These are phyloP conservation scores for Tethea ocularis DNA, from an alignment of 2,888 invertebrate species.

Conservation along the genomic window DNA sequence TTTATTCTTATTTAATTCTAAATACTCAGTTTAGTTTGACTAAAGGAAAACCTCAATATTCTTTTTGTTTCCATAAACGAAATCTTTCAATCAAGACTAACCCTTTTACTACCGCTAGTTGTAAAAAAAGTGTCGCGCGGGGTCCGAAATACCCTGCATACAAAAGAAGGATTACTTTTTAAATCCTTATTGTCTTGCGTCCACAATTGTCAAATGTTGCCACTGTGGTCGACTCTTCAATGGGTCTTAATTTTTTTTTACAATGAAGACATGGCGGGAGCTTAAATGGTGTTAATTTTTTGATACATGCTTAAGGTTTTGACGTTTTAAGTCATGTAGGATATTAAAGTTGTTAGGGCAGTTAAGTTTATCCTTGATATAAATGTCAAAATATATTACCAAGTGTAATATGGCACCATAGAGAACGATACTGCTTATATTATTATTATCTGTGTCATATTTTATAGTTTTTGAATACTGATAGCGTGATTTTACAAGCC, in stretches of 20 bases:
- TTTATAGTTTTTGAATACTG: too few species aligned
- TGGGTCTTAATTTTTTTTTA: slow-evolving; percentile 29
- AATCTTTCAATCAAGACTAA: slow-evolving; percentile 27
- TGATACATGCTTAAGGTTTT: background rate
- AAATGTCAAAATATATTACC: background rate
- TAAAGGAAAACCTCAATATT: too few species aligned
- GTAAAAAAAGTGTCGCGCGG: slow-evolving; percentile 28
- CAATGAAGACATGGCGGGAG: slow-evolving; percentile 8
- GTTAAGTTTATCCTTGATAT: background rate
- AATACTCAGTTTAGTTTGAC: too few species aligned
- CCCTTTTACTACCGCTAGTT: slow-evolving; percentile 26
- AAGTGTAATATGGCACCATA: too few species aligned
- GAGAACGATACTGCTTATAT: too few species aligned
- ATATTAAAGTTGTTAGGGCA: slow-evolving; percentile 9
- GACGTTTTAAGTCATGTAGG: background rate
- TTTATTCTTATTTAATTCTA: too few species aligned
- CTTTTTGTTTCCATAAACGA: background rate
- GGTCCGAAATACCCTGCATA: slow-evolving; percentile 29
- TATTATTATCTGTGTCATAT: too few species aligned
- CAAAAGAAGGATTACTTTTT: slow-evolving; percentile 50
- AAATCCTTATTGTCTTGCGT: slow-evolving; percentile 42
- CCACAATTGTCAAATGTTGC: slow-evolving; percentile 38
- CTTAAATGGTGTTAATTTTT: slow-evolving; percentile 4
- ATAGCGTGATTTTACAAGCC: too few species aligned
- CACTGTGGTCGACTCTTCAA: slow-evolving; percentile 30